Evolutionary conservation across 1,140 invertebrate species (phyloP).

Genomic region (Temnothorax longispinosus): DNA sequence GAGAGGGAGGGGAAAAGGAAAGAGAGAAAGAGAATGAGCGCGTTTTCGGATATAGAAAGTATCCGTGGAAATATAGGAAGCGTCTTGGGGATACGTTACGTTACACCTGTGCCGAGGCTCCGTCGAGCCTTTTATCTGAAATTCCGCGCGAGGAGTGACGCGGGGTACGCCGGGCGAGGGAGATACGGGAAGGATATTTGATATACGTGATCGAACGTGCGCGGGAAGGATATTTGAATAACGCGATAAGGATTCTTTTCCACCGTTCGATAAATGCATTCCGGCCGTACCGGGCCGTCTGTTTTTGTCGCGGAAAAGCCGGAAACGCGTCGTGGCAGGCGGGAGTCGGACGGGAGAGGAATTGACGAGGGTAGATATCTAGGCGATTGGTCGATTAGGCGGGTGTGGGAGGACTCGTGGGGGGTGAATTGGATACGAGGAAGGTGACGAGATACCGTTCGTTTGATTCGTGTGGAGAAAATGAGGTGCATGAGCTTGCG

Average conservation of each 20-base stretch:
- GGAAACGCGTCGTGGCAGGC: neutral
- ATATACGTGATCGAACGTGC: slow-evolving; percentile 59
- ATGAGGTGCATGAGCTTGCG: neutral
- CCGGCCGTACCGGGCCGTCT: neutral
- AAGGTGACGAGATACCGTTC: slow-evolving; percentile 16
- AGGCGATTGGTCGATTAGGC: slow-evolving; percentile 39
- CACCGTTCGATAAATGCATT: slow-evolving; percentile 62
- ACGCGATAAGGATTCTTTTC: slow-evolving; percentile 59
- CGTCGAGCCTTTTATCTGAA: slow-evolving; percentile 59
- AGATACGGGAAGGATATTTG: slow-evolving; percentile 62
- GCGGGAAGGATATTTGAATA: slow-evolving; percentile 69
- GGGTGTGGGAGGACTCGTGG: neutral
- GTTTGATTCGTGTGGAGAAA: neutral
- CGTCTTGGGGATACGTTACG: slow-evolving; percentile 64
- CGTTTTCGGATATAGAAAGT: slow-evolving; percentile 38
- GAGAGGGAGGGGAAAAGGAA: neutral
- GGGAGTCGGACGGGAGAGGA: neutral
- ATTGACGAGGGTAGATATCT: slow-evolving; percentile 43
- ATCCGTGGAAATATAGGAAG: slow-evolving; percentile 60
- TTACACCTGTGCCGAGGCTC: slow-evolving; percentile 11
- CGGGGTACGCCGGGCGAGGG: neutral
- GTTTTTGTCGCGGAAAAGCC: slow-evolving; percentile 23
- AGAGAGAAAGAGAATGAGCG: neutral
- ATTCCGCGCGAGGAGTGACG: slow-evolving; percentile 5
- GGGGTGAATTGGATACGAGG: neutral